Conservation (phyloP, 2,888 invertebrate genomes). For the Augiades crinisus region DNA sequence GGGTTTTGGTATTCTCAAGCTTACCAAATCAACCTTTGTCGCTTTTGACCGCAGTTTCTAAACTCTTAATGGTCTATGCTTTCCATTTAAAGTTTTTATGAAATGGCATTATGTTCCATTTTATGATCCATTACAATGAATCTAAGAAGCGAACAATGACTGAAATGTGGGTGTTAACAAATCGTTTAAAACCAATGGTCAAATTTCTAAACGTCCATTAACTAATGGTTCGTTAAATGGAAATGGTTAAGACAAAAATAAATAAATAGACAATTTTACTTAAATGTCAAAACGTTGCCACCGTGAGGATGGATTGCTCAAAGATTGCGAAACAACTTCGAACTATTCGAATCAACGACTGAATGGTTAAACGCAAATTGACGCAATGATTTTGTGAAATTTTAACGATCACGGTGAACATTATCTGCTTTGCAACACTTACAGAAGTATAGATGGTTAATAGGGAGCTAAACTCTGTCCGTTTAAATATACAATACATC, state of each 20-base stretch:
- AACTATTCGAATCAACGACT: constrained; percentile 24
- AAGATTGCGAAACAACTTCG: constrained; percentile 30
- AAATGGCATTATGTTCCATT: neutral
- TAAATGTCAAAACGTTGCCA: constrained; percentile 12
- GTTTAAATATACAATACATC: too few species aligned
- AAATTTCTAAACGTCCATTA: constrained; percentile 7
- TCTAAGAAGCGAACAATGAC: neutral
- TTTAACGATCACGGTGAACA: neutral
- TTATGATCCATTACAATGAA: neutral
- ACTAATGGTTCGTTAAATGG: neutral
- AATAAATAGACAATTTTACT: constrained; percentile 1
- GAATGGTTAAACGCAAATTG: constrained; percentile 6
- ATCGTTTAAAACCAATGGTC: neutral
- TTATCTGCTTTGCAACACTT: neutral
- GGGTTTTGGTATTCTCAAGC: constrained; percentile 3
- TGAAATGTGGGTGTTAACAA: neutral
- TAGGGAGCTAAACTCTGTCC: too few species aligned
- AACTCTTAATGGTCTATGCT: constrained; percentile 5
- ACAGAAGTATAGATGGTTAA: too few species aligned
- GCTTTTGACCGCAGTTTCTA: constrained; percentile 9
- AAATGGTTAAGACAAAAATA: neutral
- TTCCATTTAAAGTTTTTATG: constrained; percentile 7
- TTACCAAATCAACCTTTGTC: constrained; percentile 17
- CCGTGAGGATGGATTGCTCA: constrained; percentile 26
- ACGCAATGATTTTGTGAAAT: constrained; percentile 8